phyloP scores from a whole-genome alignment of 2,113 vertebrate genomes.

The Trogon melanurus region DNA sequence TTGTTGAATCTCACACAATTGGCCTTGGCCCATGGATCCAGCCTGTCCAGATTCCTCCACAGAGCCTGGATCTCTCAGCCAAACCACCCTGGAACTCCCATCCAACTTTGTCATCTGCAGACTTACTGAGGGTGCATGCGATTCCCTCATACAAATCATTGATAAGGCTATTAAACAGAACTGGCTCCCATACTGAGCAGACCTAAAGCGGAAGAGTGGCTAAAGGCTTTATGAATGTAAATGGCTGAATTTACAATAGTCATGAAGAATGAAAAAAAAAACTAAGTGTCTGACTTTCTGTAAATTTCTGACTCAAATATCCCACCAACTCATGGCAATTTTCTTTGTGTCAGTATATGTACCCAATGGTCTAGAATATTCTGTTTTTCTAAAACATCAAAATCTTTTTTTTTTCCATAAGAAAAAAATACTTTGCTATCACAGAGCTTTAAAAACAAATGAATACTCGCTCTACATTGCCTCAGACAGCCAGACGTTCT shows the following conservation, averaged over 20 bases:
- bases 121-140: too few species aligned
- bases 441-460: background rate
- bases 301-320: background rate
- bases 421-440: background rate
- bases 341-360: background rate
- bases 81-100: too few species aligned
- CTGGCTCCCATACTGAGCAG: background rate
- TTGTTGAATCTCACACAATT: background rate
- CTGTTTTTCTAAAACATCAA: background rate
- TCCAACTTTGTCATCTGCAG: background rate
- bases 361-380: background rate
- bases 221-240: background rate
- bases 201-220: background rate
- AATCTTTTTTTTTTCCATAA: background rate
- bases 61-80: background rate
- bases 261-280: background rate
- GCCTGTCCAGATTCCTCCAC: background rate
- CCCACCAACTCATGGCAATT: background rate
- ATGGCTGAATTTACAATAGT: background rate
- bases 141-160: background rate
- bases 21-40: background rate
- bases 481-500: background rate
- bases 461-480: background rate
- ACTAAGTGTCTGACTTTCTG: background rate
- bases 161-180: background rate